These are phyloP conservation scores for Acanthosepion esculentum DNA, from an alignment of 2,888 invertebrate species.

Conservation along the genomic window DNA sequence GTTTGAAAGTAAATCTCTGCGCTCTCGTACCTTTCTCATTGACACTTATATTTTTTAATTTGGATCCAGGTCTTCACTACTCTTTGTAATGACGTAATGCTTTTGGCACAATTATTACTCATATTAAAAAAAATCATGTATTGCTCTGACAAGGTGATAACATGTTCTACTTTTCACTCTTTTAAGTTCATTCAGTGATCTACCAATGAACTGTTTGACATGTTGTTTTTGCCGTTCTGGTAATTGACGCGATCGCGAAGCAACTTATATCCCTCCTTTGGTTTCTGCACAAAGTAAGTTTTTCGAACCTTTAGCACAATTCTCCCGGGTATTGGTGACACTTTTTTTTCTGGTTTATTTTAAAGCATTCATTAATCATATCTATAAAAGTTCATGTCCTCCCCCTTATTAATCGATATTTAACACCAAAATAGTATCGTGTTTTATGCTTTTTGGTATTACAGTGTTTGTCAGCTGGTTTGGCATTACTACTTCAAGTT, in stretches of 20 bases:
- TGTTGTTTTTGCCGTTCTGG: neutral
- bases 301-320: neutral
- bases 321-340: neutral
- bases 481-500: neutral
- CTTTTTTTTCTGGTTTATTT: neutral
- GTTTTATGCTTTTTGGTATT: neutral
- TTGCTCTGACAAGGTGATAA: neutral
- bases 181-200: neutral
- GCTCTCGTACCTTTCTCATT: neutral
- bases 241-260: neutral
- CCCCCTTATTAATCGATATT: neutral
- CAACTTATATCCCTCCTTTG: neutral
- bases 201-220: neutral
- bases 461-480: neutral
- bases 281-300: neutral
- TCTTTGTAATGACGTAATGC: neutral
- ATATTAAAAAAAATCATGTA: neutral
- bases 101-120: neutral
- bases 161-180: neutral
- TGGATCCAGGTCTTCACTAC: neutral
- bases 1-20: no score
- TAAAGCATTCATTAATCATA: neutral
- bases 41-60: no score
- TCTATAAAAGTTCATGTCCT: neutral
- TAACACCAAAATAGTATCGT: neutral